Evolutionary conservation across 1,140 invertebrate species (phyloP).

Genomic region (Hetaerina americana): DNA sequence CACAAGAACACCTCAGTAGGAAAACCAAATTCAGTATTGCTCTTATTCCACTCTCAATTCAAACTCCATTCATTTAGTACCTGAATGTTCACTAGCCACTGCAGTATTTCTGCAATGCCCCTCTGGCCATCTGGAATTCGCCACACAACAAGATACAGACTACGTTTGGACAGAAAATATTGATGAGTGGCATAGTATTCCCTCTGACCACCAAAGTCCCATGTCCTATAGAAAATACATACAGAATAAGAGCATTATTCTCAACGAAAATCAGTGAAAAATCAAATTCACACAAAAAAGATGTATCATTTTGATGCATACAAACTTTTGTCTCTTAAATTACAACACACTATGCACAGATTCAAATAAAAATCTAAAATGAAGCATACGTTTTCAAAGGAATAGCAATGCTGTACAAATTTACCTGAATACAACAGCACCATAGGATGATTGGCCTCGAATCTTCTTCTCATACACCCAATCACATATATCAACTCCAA

Average conservation of each 20-base stretch:
- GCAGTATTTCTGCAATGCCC: conserved; percentile 78
- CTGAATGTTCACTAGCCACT: conserved; percentile 93
- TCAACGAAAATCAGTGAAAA: too few relatives aligned
- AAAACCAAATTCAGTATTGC: too few relatives aligned
- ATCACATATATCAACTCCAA: conserved; percentile 92
- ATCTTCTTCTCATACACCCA: conserved; percentile 83
- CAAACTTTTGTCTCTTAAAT: neutral
- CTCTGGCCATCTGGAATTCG: conserved; percentile 82
- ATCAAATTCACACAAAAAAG: too few relatives aligned
- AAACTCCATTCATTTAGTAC: too few relatives aligned
- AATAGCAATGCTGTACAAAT: neutral
- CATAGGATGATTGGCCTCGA: conserved; percentile 53
- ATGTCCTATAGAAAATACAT: conserved; percentile 47
- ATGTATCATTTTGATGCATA: too few relatives aligned
- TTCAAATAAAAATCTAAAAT: conserved; percentile 5
- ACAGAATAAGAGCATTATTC: too few relatives aligned
- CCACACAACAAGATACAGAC: conserved; percentile 93
- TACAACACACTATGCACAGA: neutral
- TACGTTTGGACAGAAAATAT: conserved; percentile 92
- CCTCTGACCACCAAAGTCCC: conserved; percentile 98
- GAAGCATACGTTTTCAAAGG: neutral
- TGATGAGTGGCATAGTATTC: conserved; percentile 97
- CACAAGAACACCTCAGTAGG: too few relatives aligned
- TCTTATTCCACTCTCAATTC: too few relatives aligned
- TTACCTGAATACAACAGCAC: conserved; percentile 74